Conservation (phyloP, 2,113 vertebrate genomes). For the Halichoeres trimaculatus region DNA sequence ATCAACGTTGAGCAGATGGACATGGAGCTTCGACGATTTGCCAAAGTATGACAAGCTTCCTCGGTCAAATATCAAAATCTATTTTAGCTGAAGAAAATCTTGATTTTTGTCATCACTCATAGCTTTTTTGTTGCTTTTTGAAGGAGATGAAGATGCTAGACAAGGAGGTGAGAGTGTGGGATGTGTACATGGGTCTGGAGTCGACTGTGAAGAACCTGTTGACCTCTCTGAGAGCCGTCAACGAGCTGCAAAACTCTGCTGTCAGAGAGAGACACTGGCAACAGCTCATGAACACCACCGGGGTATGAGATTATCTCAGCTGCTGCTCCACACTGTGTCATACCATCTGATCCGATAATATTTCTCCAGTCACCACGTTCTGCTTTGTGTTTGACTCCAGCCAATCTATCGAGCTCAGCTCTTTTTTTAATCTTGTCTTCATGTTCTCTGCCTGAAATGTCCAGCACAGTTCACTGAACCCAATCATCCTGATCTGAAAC, state of each 20-base stretch:
- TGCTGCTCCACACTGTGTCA: slow-evolving; percentile 5
- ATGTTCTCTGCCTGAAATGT: slow-evolving; percentile 12
- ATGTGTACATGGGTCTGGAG: slow-evolving; percentile 77
- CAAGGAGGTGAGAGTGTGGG: slow-evolving; percentile 81
- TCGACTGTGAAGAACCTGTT: slow-evolving; percentile 81
- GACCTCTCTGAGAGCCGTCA: slow-evolving; percentile 83
- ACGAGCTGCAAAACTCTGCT: slow-evolving; percentile 81
- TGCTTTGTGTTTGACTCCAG: neutral
- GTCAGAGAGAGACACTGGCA: slow-evolving; percentile 82
- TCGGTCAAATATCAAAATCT: neutral
- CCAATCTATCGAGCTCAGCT: neutral
- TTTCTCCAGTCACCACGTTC: slow-evolving; percentile 1
- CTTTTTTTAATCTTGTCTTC: slow-evolving; percentile 7
- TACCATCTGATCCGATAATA: slow-evolving; percentile 1
- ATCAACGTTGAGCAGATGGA: slow-evolving; percentile 91
- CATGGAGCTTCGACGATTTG: slow-evolving; percentile 87
- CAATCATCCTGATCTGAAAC: slow-evolving; percentile 48
- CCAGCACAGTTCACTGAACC: slow-evolving; percentile 38
- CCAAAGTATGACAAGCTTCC: slow-evolving; percentile 75
- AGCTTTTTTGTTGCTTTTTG: slow-evolving; percentile 4
- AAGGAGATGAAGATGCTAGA: slow-evolving; percentile 85
- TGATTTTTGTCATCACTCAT: neutral
- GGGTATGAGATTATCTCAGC: slow-evolving; percentile 61
- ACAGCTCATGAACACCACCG: slow-evolving; percentile 82
- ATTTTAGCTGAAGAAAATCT: neutral